A percentile compares a stretch with the other conserved stretches of the same genome.
These are phyloP conservation scores for Puffinus mauretanicus DNA, from an alignment of 2,113 vertebrate genomes.

Conservation along the genomic window DNA sequence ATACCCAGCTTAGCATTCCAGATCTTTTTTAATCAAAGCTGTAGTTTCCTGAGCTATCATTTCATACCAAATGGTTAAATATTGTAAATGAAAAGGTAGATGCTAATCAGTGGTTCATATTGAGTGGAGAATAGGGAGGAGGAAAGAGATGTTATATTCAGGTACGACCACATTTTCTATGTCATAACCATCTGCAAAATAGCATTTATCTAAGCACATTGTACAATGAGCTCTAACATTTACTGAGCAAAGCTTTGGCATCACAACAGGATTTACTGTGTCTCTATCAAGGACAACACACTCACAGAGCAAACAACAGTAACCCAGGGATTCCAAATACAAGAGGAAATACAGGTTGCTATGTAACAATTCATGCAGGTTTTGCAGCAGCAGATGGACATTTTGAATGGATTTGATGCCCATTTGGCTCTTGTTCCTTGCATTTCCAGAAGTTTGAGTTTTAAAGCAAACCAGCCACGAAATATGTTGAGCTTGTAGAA, in stretches of 20 bases:
- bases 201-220: neutral
- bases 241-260: constrained; percentile 6
- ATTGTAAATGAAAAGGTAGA: neutral
- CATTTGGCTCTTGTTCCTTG: constrained; percentile 8
- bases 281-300: constrained; percentile 25
- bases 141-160: neutral
- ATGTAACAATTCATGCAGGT: constrained; percentile 26
- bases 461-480: neutral
- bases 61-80: neutral
- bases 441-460: constrained; percentile 2
- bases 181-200: constrained; percentile 5
- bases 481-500: neutral
- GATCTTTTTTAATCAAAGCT: neutral
- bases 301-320: constrained; percentile 20
- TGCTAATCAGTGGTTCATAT: neutral
- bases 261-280: neutral
- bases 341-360: constrained; percentile 47
- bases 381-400: constrained; percentile 50
- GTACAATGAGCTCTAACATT: neutral
- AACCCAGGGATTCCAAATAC: constrained; percentile 17
- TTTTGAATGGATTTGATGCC: constrained; percentile 19
- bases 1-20: neutral
- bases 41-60: neutral
- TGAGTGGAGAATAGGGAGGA: neutral
- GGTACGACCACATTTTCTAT: neutral